Base-by-base conservation (phyloP, 2,797 vertebrate species). In the Pelochelys cantorii region DNA sequence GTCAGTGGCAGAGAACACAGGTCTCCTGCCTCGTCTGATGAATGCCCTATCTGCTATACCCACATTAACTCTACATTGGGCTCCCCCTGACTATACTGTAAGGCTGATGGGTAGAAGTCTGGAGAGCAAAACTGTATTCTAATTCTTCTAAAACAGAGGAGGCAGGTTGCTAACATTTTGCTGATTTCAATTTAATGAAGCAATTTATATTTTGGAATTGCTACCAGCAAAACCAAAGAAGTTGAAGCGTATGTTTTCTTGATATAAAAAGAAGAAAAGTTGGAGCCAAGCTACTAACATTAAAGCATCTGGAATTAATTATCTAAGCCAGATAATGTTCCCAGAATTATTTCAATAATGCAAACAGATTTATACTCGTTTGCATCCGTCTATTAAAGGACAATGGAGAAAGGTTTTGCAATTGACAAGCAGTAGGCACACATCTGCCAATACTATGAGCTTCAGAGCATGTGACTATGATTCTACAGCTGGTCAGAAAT, bases 231-330 rank as follows among this genome's bases (percentile, higher is more conserved):
- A 94, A 90, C 31, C 90, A 90, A 87, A 84, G 75, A 79, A 42
- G 53, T 79, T 83, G 18, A n/a, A 84, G 78, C 13, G 0, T 52
- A 55, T 81, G 56, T 74, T 91, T 92, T 86, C 91, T 95, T 79
- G 81, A 85, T 34, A 77, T 2, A 80, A 87, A 94, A 91, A 81
- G 78, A 79, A 0, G 75, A 86, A 48, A 34, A 0, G 20, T 79
- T 75, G 53, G 42, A 90, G 93, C 81, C 94, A 93, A 96, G 80
- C 89, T 89, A 86, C 88, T 86, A 93, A 93, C 53, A 9, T 81
- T 88, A 81, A 95, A 95, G 94, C 94, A 97, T 95, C 95, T 97
- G 95, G 94, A 97, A 95, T 96, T 96, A 94, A 97, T 92, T 94
- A 96, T 89, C 90, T 65, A 85, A 90, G 94, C 59, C 81, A 81